Percentiles rank a stretch among this genome's conserved stretches.
Conservation (phyloP, 2,113 vertebrate species). For the Bufo gargarizans region DNA sequence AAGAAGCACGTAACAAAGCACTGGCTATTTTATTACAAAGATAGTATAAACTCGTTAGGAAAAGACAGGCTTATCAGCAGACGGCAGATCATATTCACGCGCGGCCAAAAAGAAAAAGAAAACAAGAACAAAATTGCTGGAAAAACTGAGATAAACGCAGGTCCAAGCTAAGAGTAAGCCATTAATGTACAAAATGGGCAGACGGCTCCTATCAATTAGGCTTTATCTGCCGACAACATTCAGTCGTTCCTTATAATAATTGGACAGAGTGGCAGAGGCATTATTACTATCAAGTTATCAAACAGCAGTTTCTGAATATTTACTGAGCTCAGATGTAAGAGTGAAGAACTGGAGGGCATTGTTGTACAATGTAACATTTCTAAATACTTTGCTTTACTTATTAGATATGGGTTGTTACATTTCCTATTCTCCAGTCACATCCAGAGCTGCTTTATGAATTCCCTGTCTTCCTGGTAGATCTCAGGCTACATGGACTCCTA, state of each 20-base stretch:
- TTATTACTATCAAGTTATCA: not conserved
- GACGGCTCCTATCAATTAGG: not conserved
- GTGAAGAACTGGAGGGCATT: not conserved
- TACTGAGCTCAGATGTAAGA: not conserved
- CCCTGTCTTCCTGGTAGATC: not conserved
- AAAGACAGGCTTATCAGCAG: conserved; percentile 29
- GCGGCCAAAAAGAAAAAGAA: conserved; percentile 2
- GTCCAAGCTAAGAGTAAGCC: conserved; percentile 13
- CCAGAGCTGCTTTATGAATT: not conserved
- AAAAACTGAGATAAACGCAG: conserved; percentile 4
- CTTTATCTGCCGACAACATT: conserved; percentile 14
- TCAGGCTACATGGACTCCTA: too few relatives aligned
- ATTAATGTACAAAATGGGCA: conserved; percentile 14
- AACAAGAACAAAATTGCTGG: not conserved
- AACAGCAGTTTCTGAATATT: not conserved
- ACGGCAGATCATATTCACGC: conserved; percentile 13
- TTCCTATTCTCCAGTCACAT: not conserved
- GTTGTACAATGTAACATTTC: not conserved
- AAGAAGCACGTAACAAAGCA: conserved; percentile 16
- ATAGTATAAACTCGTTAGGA: not conserved
- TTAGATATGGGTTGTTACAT: not conserved
- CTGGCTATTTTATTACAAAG: conserved; percentile 10
- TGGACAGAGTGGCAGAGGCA: not conserved
- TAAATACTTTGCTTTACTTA: not conserved
- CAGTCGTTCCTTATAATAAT: not conserved